Evolutionary conservation across 1,140 invertebrate species (phyloP).

Genomic region (Scaptomyza montana): DNA sequence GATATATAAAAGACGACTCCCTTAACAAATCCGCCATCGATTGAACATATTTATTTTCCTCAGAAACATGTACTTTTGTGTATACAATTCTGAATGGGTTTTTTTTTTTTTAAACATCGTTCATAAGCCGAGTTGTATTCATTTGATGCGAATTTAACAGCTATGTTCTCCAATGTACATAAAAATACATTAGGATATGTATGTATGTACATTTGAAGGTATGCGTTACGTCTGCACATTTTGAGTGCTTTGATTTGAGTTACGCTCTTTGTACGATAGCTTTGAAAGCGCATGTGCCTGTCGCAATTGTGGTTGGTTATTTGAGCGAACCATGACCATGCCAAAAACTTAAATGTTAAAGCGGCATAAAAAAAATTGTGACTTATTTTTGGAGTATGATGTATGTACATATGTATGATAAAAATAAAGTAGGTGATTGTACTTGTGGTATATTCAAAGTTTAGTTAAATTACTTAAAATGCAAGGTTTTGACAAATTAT

Average conservation of each 20-base stretch:
- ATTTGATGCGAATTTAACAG: background rate
- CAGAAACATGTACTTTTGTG: too few relatives aligned
- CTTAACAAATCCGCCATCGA: too few relatives aligned
- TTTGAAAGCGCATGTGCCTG: conserved; percentile 28
- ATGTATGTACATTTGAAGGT: conserved; percentile 11
- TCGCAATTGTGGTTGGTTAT: conserved; percentile 15
- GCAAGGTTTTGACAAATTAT: background rate
- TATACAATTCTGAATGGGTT: too few relatives aligned
- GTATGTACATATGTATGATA: too few relatives aligned
- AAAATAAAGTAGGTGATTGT: too few relatives aligned
- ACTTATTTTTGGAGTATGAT: background rate
- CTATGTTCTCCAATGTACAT: background rate
- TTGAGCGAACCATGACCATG: conserved; percentile 77
- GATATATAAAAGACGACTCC: too few relatives aligned
- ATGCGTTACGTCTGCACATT: conserved; percentile 10
- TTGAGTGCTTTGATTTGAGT: conserved; percentile 14
- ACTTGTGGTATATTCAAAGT: too few relatives aligned
- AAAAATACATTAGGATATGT: background rate
- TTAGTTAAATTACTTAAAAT: background rate
- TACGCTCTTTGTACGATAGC: background rate
- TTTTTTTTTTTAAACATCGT: background rate
- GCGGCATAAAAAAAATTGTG: conserved; percentile 41
- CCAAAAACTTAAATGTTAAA: conserved; percentile 77
- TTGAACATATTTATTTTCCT: too few relatives aligned
- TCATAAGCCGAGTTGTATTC: too few relatives aligned